Percentiles rank a stretch among this genome's conserved stretches.
phyloP scores from a whole-genome alignment of 92 coral and sea anemone species.

The Phenganax subtilis region DNA sequence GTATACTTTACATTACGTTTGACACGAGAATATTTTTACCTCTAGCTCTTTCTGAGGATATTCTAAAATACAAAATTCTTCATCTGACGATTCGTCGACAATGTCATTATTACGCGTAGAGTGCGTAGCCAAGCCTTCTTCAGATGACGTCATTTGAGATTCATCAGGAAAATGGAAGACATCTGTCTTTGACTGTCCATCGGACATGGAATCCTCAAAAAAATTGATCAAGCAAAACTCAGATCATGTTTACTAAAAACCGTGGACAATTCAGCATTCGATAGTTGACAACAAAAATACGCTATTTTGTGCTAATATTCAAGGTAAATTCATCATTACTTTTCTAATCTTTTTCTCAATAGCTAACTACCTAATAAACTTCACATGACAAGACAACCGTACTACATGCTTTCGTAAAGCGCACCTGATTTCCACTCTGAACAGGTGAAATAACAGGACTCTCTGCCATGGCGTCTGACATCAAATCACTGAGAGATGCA shows the following conservation, averaged over 20 bases:
- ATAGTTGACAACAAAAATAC: too few species aligned
- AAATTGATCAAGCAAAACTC: not conserved
- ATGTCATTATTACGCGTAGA: slow-evolving; percentile 42
- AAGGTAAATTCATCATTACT: not conserved
- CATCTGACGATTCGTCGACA: slow-evolving; percentile 66
- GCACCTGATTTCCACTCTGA: slow-evolving; percentile 5
- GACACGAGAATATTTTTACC: slow-evolving; percentile 29
- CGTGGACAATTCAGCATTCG: too few species aligned
- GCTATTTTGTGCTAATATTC: not conserved
- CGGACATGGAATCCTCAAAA: not conserved
- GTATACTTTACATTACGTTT: slow-evolving; percentile 43
- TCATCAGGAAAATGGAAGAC: slow-evolving; percentile 89
- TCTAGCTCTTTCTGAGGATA: slow-evolving; percentile 93
- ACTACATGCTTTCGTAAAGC: not conserved
- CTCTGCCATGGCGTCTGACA: slow-evolving; percentile 97
- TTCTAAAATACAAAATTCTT: slow-evolving; percentile 89
- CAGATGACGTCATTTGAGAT: slow-evolving; percentile 46
- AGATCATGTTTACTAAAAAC: too few species aligned
- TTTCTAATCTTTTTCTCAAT: too few species aligned
- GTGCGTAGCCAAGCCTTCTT: slow-evolving; percentile 44
- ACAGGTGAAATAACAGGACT: slow-evolving; percentile 15
- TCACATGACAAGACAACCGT: too few species aligned
- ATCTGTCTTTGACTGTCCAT: slow-evolving; percentile 74
- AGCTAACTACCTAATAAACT: too few species aligned
- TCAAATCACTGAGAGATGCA: slow-evolving; percentile 71